phyloP scores from a whole-genome alignment of 2,888 invertebrate species.

The Polyommatus iphigenia region DNA sequence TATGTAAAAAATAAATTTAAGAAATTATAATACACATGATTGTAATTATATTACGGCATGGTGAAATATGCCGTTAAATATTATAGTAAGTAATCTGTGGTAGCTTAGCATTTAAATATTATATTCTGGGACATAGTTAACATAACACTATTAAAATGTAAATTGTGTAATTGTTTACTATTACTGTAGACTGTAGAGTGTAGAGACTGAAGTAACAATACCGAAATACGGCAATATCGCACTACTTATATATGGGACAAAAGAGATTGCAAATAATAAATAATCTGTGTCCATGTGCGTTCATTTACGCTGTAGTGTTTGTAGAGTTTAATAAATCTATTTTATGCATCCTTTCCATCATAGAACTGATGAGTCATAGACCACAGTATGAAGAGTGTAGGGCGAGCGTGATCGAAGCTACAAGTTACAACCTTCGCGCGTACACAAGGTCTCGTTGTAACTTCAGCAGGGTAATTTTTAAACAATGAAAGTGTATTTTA shows the following conservation, averaged over 20 bases:
- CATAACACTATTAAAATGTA: not conserved
- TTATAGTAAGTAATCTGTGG: not conserved
- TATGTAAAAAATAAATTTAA: not conserved
- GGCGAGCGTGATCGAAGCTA: constrained; percentile 10
- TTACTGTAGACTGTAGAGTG: not conserved
- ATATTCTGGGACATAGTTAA: not conserved
- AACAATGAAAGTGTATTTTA: no score
- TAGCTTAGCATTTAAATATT: not conserved
- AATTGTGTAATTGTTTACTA: not conserved
- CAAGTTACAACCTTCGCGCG: not conserved
- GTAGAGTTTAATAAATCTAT: not conserved
- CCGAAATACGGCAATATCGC: no score
- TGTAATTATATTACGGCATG: not conserved
- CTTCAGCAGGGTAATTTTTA: not conserved
- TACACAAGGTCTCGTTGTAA: not conserved
- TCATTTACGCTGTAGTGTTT: no score
- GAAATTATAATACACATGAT: not conserved
- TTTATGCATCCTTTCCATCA: constrained; percentile 4
- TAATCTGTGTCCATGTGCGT: no score
- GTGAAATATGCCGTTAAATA: not conserved
- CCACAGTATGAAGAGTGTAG: not conserved
- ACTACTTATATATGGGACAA: no score
- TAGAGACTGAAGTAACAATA: not conserved
- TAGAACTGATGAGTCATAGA: not conserved
- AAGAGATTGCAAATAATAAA: no score